phyloP scores from a whole-genome alignment of 2,113 vertebrate genomes.

The Nothoprocta perdicaria region DNA sequence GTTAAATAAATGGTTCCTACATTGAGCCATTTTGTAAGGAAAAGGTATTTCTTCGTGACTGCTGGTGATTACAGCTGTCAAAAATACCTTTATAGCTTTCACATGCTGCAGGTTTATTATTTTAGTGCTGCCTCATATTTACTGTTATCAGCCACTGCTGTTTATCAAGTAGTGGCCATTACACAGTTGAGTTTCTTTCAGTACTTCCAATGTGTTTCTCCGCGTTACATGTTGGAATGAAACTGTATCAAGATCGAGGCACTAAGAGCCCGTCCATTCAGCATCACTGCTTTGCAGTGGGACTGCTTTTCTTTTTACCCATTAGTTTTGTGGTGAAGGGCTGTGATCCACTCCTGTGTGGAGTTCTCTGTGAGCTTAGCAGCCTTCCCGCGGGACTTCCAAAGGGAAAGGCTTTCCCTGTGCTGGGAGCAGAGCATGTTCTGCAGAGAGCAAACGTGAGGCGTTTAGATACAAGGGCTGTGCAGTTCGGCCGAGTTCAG shows the following conservation, averaged over 20 bases:
- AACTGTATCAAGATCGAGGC: not conserved
- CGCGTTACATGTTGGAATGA: conserved; percentile 13
- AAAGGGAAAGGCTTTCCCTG: not conserved
- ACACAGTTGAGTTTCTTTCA: conserved; percentile 8
- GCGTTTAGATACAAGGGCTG: not conserved
- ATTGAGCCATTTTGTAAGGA: not conserved
- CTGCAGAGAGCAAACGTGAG: not conserved
- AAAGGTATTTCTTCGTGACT: conserved; percentile 27
- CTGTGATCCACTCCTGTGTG: not conserved
- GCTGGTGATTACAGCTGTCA: conserved; percentile 6
- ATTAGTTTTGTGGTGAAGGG: not conserved
- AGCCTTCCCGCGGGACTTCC: not conserved
- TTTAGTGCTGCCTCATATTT: conserved; percentile 42
- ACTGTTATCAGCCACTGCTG: not conserved
- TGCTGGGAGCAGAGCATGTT: not conserved
- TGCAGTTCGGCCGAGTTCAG: not conserved
- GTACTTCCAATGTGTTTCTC: not conserved
- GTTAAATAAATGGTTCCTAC: conserved; percentile 19
- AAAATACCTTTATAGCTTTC: not conserved
- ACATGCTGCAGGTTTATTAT: conserved; percentile 17
- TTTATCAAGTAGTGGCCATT: conserved; percentile 13
- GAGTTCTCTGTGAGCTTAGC: not conserved
- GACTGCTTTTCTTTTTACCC: not conserved
- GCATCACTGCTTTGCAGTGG: not conserved
- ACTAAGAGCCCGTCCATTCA: conserved; percentile 13